A percentile compares a stretch with the other conserved stretches of the same genome.
Conservation (phyloP, 2,797 vertebrate genomes). For the Tragelaphus oryx region DNA sequence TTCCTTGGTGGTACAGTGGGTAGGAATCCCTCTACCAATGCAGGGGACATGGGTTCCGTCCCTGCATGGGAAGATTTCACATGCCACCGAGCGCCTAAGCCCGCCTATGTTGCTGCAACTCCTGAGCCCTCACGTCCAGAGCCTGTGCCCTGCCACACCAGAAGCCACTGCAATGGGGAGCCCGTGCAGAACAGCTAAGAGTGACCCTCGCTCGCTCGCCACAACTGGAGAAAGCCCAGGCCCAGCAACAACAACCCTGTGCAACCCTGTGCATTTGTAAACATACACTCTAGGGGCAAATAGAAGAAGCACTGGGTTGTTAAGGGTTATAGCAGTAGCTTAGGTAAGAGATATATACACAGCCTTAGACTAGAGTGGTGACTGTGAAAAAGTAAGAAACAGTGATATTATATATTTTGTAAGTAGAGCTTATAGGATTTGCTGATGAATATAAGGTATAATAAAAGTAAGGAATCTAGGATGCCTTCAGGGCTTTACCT, state of each 20-base stretch:
- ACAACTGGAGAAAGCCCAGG: not conserved
- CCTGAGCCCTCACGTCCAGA: accelerated
- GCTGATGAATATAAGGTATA: not conserved
- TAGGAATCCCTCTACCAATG: not conserved
- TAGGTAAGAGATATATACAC: not conserved
- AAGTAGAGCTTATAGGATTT: not conserved
- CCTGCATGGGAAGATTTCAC: not conserved
- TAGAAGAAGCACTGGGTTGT: too few relatives aligned
- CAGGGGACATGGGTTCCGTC: accelerated
- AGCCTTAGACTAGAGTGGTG: not conserved
- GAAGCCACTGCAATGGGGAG: not conserved
- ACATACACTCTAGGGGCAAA: not conserved
- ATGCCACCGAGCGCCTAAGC: accelerated
- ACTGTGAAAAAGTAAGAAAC: not conserved
- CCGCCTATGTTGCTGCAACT: not conserved
- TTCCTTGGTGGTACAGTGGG: not conserved
- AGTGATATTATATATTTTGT: not conserved
- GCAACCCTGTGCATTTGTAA: not conserved
- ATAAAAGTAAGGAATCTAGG: not conserved
- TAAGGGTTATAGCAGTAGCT: not conserved
- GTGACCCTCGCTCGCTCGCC: accelerated
- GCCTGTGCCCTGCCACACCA: accelerated
- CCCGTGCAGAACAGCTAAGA: not conserved
- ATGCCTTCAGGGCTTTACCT: not conserved
- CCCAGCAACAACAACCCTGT: not conserved